A percentile compares a stretch with the other conserved stretches of the same genome.
Conservation (phyloP, 2,888 invertebrate genomes). For the Syritta pipiens region DNA sequence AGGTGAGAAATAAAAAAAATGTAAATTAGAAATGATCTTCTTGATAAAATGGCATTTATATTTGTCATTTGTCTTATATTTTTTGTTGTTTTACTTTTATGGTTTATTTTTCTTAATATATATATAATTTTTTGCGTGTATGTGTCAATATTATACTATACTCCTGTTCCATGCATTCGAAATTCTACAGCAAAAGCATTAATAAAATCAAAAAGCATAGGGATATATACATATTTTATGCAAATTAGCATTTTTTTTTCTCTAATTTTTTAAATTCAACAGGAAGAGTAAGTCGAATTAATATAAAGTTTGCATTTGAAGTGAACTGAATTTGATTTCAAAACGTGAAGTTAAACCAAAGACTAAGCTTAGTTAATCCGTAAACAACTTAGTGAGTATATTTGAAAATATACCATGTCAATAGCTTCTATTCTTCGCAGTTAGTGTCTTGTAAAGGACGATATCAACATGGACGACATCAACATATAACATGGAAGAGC, state of each 20-base stretch:
- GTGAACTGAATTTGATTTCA: too few relatives aligned
- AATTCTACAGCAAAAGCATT: conserved; percentile 62
- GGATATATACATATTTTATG: neutral
- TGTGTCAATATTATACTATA: conserved; percentile 35
- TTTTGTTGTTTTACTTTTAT: conserved; percentile 20
- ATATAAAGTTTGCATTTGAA: too few relatives aligned
- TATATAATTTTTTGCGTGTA: conserved; percentile 30
- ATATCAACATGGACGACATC: too few relatives aligned
- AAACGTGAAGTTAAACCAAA: too few relatives aligned
- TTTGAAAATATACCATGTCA: too few relatives aligned
- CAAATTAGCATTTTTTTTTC: neutral
- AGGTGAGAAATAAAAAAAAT: conserved; percentile 72
- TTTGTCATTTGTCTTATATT: conserved; percentile 30
- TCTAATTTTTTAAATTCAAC: conserved; percentile 1
- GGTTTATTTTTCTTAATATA: conserved; percentile 15
- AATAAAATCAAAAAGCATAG: conserved; percentile 49
- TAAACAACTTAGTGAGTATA: too few relatives aligned
- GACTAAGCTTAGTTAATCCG: too few relatives aligned
- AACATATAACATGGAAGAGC: too few relatives aligned
- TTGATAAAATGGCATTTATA: conserved; percentile 61
- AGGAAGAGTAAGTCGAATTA: too few relatives aligned
- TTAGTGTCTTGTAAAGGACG: too few relatives aligned
- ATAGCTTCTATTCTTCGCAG: too few relatives aligned
- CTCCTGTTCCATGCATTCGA: conserved; percentile 55
- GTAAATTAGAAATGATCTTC: conserved; percentile 72